Percentiles rank a stretch among this genome's conserved stretches.
Evolutionary conservation across 2,888 invertebrate genomes (phyloP).

Genomic region (Ectemnius continuus): DNA sequence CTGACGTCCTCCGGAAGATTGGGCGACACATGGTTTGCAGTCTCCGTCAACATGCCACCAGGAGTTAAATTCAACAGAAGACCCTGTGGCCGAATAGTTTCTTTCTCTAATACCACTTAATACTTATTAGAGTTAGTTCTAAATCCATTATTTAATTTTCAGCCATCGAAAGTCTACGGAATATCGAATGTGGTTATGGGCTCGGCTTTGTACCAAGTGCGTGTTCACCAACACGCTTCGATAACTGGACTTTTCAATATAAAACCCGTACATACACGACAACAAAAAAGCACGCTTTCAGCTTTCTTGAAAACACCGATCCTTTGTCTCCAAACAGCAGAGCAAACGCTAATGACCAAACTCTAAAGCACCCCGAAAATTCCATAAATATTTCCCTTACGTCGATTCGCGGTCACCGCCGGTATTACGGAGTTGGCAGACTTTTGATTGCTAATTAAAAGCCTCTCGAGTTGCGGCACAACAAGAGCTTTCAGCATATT

Average conservation of each 20-base stretch:
- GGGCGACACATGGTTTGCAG: slow-evolving; percentile 69
- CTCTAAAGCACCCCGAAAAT: too few species aligned
- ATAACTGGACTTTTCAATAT: too few species aligned
- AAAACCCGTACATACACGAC: too few species aligned
- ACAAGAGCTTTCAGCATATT: slow-evolving; percentile 48
- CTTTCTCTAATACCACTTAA: not conserved
- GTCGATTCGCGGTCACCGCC: too few species aligned
- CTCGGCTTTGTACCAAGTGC: not conserved
- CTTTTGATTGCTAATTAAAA: slow-evolving; percentile 46
- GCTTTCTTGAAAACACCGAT: too few species aligned
- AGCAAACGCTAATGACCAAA: too few species aligned
- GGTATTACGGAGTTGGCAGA: slow-evolving; percentile 12
- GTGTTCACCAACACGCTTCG: too few species aligned
- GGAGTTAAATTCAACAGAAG: slow-evolving; percentile 81
- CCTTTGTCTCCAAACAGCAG: too few species aligned
- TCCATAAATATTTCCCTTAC: too few species aligned
- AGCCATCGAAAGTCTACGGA: not conserved
- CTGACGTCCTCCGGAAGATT: slow-evolving; percentile 72
- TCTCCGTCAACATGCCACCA: slow-evolving; percentile 76
- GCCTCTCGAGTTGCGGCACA: slow-evolving; percentile 3
- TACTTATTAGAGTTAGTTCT: not conserved
- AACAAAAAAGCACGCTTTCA: too few species aligned
- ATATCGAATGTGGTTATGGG: too few species aligned
- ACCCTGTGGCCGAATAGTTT: slow-evolving; percentile 76
- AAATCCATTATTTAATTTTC: not conserved